These are phyloP conservation scores for Onychomys torridus DNA, from an alignment of 2,797 vertebrate species.

Conservation along the genomic window DNA sequence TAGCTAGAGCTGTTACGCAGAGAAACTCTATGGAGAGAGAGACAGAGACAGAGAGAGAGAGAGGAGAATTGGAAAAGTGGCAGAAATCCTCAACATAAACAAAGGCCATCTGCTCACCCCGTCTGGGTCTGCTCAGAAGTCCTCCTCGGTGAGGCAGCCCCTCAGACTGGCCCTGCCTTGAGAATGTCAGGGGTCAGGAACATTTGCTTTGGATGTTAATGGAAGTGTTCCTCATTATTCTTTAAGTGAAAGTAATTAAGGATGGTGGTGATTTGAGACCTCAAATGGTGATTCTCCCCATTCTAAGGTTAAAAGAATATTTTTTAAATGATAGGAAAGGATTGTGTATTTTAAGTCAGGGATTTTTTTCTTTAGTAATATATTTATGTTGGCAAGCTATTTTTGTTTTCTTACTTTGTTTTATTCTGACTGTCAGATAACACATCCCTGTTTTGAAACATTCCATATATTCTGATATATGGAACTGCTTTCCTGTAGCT, in stretches of 20 bases:
- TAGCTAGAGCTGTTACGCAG: not conserved
- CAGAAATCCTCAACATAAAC: not conserved
- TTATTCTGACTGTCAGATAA: not conserved
- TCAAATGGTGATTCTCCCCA: not conserved
- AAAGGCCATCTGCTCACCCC: not conserved
- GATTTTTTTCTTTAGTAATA: not conserved
- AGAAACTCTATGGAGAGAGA: not conserved
- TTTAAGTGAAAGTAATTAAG: slow-evolving; percentile 39
- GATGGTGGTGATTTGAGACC: not conserved
- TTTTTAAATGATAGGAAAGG: slow-evolving; percentile 18
- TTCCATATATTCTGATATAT: too few species aligned
- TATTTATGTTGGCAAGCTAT: not conserved
- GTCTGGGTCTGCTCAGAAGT: not conserved
- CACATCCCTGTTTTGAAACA: not conserved
- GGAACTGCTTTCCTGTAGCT: not conserved
- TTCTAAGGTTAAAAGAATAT: not conserved
- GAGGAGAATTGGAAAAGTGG: not conserved
- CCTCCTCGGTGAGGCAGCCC: not conserved
- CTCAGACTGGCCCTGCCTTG: not conserved
- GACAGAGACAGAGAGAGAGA: too few species aligned
- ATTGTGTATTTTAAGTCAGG: not conserved
- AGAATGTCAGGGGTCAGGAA: not conserved
- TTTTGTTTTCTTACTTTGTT: not conserved
- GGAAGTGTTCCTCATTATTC: not conserved
- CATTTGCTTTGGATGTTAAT: slow-evolving; percentile 17